Evolutionary conservation across 2,797 vertebrate genomes (phyloP).

Genomic region (Orestias chungarensis): DNA sequence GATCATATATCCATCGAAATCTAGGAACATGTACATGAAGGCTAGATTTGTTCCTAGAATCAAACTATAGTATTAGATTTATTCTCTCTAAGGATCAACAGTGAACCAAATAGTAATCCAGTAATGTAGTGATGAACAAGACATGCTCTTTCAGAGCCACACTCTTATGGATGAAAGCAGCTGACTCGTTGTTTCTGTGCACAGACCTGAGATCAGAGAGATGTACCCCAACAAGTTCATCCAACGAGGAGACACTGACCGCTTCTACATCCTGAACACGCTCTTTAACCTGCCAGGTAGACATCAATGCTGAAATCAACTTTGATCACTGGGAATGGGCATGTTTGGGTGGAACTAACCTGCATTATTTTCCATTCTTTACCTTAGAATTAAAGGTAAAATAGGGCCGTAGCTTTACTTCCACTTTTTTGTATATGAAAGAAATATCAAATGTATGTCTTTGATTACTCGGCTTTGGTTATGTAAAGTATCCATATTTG

Average conservation of each 20-base stretch:
- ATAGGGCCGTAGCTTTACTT: neutral
- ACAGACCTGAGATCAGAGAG: conserved; percentile 93
- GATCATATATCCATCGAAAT: too few species aligned
- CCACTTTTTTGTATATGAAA: neutral
- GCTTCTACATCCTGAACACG: conserved; percentile 97
- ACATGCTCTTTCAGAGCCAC: neutral
- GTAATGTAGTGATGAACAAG: too few species aligned
- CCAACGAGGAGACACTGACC: conserved; percentile 95
- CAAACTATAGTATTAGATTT: too few species aligned
- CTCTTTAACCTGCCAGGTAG: conserved; percentile 97
- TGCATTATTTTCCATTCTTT: neutral
- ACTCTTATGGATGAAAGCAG: neutral
- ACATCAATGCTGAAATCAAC: neutral
- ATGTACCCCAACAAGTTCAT: conserved; percentile 98
- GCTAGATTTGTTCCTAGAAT: too few species aligned
- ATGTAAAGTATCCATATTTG: too few species aligned
- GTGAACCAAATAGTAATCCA: too few species aligned
- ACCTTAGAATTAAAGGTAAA: neutral
- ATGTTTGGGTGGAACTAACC: neutral
- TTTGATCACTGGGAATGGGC: neutral
- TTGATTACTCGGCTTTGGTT: too few species aligned
- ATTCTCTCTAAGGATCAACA: too few species aligned
- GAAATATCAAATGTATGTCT: neutral
- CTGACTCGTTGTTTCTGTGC: neutral
- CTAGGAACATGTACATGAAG: too few species aligned